Conservation (phyloP, 1,140 invertebrate genomes). For the Amphibalanus amphitrite region DNA sequence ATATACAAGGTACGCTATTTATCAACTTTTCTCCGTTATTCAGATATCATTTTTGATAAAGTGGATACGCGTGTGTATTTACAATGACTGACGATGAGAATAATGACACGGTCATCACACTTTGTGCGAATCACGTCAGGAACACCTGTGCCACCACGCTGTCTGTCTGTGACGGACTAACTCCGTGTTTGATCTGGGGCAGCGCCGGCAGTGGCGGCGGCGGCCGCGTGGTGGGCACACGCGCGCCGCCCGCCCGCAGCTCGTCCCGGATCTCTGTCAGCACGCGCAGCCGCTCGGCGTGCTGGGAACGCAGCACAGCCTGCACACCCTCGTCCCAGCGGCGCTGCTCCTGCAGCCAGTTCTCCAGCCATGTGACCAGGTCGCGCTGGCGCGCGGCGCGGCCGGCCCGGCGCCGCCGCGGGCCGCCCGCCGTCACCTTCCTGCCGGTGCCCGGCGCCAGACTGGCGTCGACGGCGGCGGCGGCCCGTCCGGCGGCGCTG, state of each 20-base stretch:
- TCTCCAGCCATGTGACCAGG: background rate
- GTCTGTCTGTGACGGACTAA: background rate
- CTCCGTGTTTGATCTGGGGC: too few species aligned
- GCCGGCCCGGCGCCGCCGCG: too few species aligned
- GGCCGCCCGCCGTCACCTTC: too few species aligned
- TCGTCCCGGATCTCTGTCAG: background rate
- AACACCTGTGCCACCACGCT: background rate
- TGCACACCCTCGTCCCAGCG: background rate
- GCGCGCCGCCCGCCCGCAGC: background rate
- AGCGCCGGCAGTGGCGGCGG: background rate
- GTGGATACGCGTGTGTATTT: background rate
- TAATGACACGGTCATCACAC: background rate
- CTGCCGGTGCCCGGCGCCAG: too few species aligned
- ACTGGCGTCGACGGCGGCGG: too few species aligned
- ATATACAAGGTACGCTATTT: background rate
- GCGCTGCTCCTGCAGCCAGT: conserved; percentile 1
- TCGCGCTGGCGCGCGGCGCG: background rate
- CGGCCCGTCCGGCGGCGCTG: too few species aligned
- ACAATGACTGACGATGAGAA: background rate
- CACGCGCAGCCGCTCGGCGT: background rate
- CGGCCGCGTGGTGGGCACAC: background rate
- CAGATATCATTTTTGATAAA: background rate
- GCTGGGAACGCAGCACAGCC: background rate
- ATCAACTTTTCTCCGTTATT: background rate
- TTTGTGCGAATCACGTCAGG: background rate